phyloP scores from a whole-genome alignment of 2,113 vertebrate species.

The Pollachius pollachius region DNA sequence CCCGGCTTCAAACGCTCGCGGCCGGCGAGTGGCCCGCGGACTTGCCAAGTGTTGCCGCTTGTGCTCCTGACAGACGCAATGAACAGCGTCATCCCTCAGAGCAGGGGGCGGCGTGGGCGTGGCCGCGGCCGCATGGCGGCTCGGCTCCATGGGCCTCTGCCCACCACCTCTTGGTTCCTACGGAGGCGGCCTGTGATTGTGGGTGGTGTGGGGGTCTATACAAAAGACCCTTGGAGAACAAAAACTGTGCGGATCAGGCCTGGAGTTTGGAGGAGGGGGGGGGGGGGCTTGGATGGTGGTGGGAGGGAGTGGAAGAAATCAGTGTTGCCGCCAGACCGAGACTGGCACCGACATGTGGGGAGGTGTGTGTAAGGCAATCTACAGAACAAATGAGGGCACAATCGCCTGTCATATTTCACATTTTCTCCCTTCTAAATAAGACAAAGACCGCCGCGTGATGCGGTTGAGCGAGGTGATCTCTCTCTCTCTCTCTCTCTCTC shows the following conservation, averaged over 20 bases:
- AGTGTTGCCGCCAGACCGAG: conserved; percentile 52
- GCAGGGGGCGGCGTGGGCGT: conserved; percentile 51
- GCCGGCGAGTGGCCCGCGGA: conserved; percentile 73
- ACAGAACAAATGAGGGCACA: conserved; percentile 69
- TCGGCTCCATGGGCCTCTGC: conserved; percentile 56
- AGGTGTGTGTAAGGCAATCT: conserved; percentile 64
- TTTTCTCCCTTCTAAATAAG: conserved; percentile 67
- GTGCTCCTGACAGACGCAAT: conserved; percentile 76
- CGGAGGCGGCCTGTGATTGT: conserved; percentile 8
- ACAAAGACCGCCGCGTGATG: conserved; percentile 61
- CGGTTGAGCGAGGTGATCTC: conserved; percentile 53
- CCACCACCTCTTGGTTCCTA: conserved; percentile 47
- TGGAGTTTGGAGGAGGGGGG: conserved; percentile 13
- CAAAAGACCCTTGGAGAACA: conserved; percentile 3
- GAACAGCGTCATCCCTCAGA: conserved; percentile 75
- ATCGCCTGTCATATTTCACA: conserved; percentile 67
- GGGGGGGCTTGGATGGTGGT: conserved; percentile 4
- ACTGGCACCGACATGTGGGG: conserved; percentile 67
- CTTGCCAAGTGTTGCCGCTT: conserved; percentile 71
- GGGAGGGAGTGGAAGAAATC: conserved; percentile 1
- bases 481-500: too few species aligned
- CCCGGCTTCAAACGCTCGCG: conserved; percentile 61
- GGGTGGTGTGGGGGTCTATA: background rate
- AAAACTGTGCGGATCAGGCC: conserved; percentile 20
- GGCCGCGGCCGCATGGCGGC: conserved; percentile 1